Conservation (phyloP, 30 jellyfish, hydroid and myxozoan genomes). For the Aurelia sp. region DNA sequence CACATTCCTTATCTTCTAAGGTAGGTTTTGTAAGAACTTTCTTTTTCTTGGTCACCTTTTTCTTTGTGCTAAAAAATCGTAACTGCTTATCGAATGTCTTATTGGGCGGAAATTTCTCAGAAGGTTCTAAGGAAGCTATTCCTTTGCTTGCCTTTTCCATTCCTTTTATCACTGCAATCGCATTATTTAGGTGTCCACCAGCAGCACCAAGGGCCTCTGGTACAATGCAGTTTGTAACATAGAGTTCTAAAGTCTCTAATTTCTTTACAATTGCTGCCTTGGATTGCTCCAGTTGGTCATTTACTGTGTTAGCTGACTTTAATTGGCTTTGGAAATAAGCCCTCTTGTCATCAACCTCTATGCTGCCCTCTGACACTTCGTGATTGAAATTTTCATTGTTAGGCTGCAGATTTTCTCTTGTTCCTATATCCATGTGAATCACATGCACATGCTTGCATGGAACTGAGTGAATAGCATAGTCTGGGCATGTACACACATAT, state of each 20-base stretch:
- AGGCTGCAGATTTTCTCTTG: not conserved
- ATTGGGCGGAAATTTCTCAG: slow-evolving; percentile 13
- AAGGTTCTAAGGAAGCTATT: not conserved
- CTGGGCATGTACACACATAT: not conserved
- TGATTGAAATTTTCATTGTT: not conserved
- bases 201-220: not conserved
- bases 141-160: not conserved
- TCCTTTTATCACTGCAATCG: slow-evolving; percentile 28
- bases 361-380: too few species aligned
- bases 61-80: slow-evolving; percentile 43
- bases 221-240: not conserved
- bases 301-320: not conserved
- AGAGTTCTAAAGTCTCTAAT: not conserved
- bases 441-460: slow-evolving; percentile 26
- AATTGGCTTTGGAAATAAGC: slow-evolving; percentile 4
- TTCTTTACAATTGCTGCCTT: not conserved
- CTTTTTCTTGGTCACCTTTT: slow-evolving; percentile 23
- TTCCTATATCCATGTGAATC: not conserved
- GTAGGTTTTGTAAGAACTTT: slow-evolving; percentile 21
- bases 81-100: slow-evolving; percentile 29
- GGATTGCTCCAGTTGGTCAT: not conserved
- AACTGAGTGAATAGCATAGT: slow-evolving; percentile 26
- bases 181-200: slow-evolving; percentile 13
- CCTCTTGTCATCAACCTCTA: slow-evolving; percentile 3
- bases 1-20: slow-evolving; percentile 3